Evolutionary conservation across 1,140 invertebrate species (phyloP).

Genomic region (Cyrtorhinus lividipennis): DNA sequence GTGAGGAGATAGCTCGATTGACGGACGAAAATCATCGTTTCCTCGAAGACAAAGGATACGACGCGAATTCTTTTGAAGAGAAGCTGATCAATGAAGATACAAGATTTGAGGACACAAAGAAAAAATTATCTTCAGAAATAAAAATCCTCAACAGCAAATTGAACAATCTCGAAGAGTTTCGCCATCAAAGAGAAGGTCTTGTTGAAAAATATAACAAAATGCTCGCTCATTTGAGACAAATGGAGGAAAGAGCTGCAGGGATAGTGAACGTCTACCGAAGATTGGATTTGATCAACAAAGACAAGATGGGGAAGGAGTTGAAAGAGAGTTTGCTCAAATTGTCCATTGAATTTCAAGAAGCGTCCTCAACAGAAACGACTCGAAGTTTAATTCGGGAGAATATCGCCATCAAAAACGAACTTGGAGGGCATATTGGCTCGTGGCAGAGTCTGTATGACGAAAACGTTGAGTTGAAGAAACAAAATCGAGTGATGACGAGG

Average conservation of each 20-base stretch:
- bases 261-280: neutral
- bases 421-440: neutral
- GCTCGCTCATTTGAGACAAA: neutral
- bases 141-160: neutral
- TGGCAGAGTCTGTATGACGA: neutral
- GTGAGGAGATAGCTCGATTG: neutral
- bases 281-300: neutral
- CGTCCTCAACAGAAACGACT: neutral
- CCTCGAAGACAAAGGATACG: neutral
- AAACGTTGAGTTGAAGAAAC: neutral
- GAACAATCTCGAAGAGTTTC: neutral
- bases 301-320: neutral
- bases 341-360: slow-evolving; percentile 1
- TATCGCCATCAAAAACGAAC: slow-evolving; percentile 1
- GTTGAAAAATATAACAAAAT: neutral
- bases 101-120: neutral
- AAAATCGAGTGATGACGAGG: neutral
- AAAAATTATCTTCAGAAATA: neutral
- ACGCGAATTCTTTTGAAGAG: neutral
- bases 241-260: neutral
- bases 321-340: neutral
- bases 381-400: neutral
- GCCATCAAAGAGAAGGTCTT: neutral
- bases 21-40: neutral
- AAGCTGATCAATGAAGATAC: neutral